phyloP scores from a whole-genome alignment of 1,140 invertebrate genomes.

The Plutomurus gul region DNA sequence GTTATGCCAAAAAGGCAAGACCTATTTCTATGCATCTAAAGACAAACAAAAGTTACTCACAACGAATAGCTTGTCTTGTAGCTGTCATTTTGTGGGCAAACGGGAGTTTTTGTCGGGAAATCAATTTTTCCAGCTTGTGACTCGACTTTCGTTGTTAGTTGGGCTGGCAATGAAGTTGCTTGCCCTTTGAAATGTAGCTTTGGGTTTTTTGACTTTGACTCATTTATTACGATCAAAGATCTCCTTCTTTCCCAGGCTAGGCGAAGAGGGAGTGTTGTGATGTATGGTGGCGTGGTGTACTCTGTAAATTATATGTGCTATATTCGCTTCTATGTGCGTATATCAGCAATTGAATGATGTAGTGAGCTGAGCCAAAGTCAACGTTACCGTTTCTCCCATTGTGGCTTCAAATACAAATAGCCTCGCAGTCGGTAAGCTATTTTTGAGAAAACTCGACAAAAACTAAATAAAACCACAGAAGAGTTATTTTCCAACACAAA shows the following conservation, averaged over 20 bases:
- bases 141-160: neutral
- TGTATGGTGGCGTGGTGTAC: neutral
- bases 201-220: neutral
- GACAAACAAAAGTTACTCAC: constrained; percentile 8
- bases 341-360: neutral
- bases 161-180: neutral
- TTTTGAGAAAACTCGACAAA: too few species aligned
- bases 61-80: constrained; percentile 12
- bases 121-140: constrained; percentile 11
- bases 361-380: neutral
- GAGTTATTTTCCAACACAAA: too few species aligned
- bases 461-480: too few species aligned
- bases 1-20: too few species aligned
- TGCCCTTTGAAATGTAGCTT: neutral
- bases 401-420: too few species aligned
- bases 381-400: neutral
- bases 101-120: constrained; percentile 25
- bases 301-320: neutral
- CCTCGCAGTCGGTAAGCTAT: too few species aligned
- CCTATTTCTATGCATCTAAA: neutral
- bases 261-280: neutral
- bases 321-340: neutral
- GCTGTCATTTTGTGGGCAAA: constrained; percentile 23
- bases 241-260: neutral
- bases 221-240: constrained; percentile 36